Evolutionary conservation across 2,888 invertebrate genomes (phyloP).

Genomic region (Scaptomyza parva): DNA sequence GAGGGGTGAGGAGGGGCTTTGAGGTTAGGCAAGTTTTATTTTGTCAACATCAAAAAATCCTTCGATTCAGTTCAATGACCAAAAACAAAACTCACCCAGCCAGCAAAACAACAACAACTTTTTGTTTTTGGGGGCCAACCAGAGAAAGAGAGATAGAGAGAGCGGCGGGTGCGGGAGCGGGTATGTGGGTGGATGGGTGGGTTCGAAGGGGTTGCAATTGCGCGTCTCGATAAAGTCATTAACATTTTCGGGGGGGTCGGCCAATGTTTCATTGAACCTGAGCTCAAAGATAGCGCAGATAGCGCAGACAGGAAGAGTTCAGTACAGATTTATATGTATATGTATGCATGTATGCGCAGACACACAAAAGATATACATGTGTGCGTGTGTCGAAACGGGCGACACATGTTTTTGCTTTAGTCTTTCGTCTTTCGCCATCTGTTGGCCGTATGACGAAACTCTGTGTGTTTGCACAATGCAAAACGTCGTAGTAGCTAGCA

Average conservation of each 20-base stretch:
- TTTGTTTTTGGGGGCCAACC: slow-evolving; percentile 48
- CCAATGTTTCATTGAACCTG: slow-evolving; percentile 53
- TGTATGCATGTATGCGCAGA: not conserved
- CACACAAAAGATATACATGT: not conserved
- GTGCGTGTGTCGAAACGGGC: slow-evolving; percentile 6
- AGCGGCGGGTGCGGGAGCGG: not conserved
- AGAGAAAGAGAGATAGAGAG: not conserved
- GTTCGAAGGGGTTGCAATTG: slow-evolving; percentile 48
- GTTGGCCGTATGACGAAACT: slow-evolving; percentile 49
- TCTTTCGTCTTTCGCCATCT: slow-evolving; percentile 52
- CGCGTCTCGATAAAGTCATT: slow-evolving; percentile 48
- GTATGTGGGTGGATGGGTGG: not conserved
- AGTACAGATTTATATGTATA: slow-evolving; percentile 4
- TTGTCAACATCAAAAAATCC: slow-evolving; percentile 37
- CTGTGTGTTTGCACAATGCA: slow-evolving; percentile 43
- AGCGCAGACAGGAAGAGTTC: slow-evolving; percentile 14
- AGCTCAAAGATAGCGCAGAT: slow-evolving; percentile 35
- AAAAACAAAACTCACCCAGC: slow-evolving; percentile 36
- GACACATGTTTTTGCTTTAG: slow-evolving; percentile 47
- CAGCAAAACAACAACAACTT: slow-evolving; percentile 40
- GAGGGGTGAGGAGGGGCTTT: slow-evolving; percentile 19
- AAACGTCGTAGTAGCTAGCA: not conserved
- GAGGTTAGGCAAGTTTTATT: slow-evolving; percentile 7
- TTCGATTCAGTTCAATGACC: slow-evolving; percentile 55
- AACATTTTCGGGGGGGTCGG: slow-evolving; percentile 61